Evolutionary conservation across 1,140 invertebrate species (phyloP).

Genomic region (Drosophila oshimai): DNA sequence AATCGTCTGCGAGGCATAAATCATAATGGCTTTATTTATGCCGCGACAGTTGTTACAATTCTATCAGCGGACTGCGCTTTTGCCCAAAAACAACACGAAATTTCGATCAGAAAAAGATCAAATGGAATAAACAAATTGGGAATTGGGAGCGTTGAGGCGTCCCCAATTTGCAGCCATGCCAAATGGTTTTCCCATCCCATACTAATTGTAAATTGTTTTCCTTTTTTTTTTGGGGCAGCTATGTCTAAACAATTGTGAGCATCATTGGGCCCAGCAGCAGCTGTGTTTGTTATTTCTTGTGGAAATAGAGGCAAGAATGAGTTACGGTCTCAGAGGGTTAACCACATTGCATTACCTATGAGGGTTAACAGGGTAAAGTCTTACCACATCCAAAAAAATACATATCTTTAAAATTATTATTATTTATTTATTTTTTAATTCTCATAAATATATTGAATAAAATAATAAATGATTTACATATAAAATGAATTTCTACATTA

Average conservation of each 20-base stretch:
- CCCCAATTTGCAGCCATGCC: conserved; percentile 48
- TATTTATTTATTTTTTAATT: too few species aligned
- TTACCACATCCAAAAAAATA: too few species aligned
- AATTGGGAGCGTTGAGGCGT: conserved; percentile 35
- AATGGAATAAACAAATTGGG: conserved; percentile 66
- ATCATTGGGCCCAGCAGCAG: conserved; percentile 44
- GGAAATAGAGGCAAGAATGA: conserved; percentile 13
- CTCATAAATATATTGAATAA: too few species aligned
- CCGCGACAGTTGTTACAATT: conserved; percentile 80
- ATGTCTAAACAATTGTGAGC: conserved; percentile 58
- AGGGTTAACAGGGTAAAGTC: conserved; percentile 9
- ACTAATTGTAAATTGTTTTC: conserved; percentile 57
- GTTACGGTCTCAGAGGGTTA: conserved; percentile 3
- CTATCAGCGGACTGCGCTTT: conserved; percentile 55
- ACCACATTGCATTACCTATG: conserved; percentile 24
- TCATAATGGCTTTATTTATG: conserved; percentile 78
- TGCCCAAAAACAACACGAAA: conserved; percentile 26
- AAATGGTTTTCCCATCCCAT: conserved; percentile 44
- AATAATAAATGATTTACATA: too few species aligned
- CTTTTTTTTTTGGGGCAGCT: conserved; percentile 13
- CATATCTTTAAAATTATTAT: too few species aligned
- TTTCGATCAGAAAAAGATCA: conserved; percentile 9
- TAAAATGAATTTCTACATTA: too few species aligned
- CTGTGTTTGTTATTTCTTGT: conserved; percentile 50
- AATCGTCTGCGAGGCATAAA: conserved; percentile 67